Base-by-base conservation (phyloP, 2,113 vertebrate genomes). In the Plecturocebus donacophilus region DNA sequence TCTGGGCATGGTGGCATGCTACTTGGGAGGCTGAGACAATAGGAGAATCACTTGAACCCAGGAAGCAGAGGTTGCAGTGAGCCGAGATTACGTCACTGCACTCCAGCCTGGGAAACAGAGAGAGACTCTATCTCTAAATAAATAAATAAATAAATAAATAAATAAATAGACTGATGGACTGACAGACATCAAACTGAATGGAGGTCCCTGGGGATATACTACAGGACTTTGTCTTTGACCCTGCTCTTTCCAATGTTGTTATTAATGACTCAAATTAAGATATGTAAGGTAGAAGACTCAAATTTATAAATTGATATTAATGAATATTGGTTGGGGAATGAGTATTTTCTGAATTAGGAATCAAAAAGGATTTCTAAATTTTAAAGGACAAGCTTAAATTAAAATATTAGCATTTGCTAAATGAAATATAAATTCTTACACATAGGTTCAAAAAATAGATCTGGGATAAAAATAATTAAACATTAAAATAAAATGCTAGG, bases 341-440 rank as follows among this genome's bases (percentile, higher is more conserved):
- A 79, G 3, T 85, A 73, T 81, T 58, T 83, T 88, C 23, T 91
- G 30, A 96, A 86, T 87, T 87, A 84, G 23, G 14, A 86, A 90
- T 93, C 38, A 80, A 88, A 91, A 45, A 90, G 8, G 56, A 81
- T 91, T 77, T 86, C 58, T 89, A 10, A 87, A 93, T 96, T 92
- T 88, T 23, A 93, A 73, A 91, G 35, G 88, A 77, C 6, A 89
- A 16, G 21, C 23, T 96, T 40, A 96, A 95, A 96, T 49, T 47
- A 84, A 88, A 82, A 79, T 12, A 84, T 45, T 91, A 97, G 91
- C 30, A 75, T 84, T 92, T 83, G 8, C 61, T 20, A 87, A 68
- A 91, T 84, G 14, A 40, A 95, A 96, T 73, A 76, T 38, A 86
- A 76, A 66, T 82, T 87, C 40, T 81, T 88, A 81, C 12, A 70